These are phyloP conservation scores for Hydropotes inermis DNA, from an alignment of 2,113 vertebrate species.

Conservation along the genomic window DNA sequence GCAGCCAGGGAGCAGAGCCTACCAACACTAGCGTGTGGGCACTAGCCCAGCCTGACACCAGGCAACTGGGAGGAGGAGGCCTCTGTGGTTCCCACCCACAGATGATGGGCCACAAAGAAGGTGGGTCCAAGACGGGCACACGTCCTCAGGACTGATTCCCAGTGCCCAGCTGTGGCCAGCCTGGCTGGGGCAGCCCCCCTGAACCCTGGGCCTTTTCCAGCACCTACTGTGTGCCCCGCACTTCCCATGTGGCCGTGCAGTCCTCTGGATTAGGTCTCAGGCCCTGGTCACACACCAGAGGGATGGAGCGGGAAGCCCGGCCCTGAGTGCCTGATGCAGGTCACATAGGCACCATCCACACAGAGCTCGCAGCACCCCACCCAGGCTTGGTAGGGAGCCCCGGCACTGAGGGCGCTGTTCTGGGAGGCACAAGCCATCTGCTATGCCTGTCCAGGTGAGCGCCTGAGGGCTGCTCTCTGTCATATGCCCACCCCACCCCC, in stretches of 20 bases:
- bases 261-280: background rate
- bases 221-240: background rate
- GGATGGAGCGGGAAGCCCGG: rapidly evolving
- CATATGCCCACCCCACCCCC: background rate
- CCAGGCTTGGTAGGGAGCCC: rapidly evolving
- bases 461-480: background rate
- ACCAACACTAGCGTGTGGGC: background rate
- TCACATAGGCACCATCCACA: rapidly evolving
- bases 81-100: rapidly evolving
- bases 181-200: background rate
- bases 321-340: background rate
- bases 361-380: rapidly evolving
- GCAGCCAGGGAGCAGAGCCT: rapidly evolving
- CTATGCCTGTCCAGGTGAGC: rapidly evolving
- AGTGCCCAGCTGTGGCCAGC: rapidly evolving
- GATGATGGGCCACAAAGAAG: background rate
- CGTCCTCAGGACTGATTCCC: background rate
- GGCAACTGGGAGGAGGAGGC: rapidly evolving
- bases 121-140: rapidly evolving
- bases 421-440: rapidly evolving
- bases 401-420: background rate
- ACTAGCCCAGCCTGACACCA: background rate
- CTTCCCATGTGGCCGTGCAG: rapidly evolving
- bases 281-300: background rate
- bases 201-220: background rate